These are phyloP conservation scores for Schizotus pectinicornis DNA, from an alignment of 2,888 invertebrate genomes.

Conservation along the genomic window DNA sequence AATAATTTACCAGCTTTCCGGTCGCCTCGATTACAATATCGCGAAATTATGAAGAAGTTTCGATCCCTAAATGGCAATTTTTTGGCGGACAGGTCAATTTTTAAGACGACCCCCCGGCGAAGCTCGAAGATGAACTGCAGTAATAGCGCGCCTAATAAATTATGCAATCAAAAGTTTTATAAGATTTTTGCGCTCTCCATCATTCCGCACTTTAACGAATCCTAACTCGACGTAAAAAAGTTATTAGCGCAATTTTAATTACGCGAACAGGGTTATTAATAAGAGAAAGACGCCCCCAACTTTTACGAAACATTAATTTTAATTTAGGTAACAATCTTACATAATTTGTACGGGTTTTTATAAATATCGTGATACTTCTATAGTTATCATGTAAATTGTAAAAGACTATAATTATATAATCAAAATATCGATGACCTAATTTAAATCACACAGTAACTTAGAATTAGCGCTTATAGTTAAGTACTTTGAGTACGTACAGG, in stretches of 20 bases:
- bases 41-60: too few species aligned
- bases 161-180: slow-evolving; percentile 24
- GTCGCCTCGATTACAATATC: too few species aligned
- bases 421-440: background rate
- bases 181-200: slow-evolving; percentile 10
- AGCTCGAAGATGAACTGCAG: background rate
- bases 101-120: background rate
- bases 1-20: too few species aligned
- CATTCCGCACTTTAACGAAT: slow-evolving; percentile 13
- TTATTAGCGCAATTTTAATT: slow-evolving; percentile 4
- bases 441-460: slow-evolving; percentile 37
- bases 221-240: slow-evolving; percentile 20
- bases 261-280: background rate
- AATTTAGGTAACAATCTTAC: slow-evolving; percentile 35
- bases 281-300: background rate
- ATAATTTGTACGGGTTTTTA: slow-evolving; percentile 35
- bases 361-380: slow-evolving; percentile 34
- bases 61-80: too few species aligned
- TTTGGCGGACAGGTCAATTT: too few species aligned
- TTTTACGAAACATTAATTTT: slow-evolving; percentile 28
- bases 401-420: slow-evolving; percentile 30
- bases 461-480: slow-evolving; percentile 36
- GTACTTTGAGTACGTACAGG: slow-evolving; percentile 33
- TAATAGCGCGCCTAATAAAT: slow-evolving; percentile 8
- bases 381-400: slow-evolving; percentile 34